Conservation (phyloP, 2,888 invertebrate species). For the Eucera pruinosa region DNA sequence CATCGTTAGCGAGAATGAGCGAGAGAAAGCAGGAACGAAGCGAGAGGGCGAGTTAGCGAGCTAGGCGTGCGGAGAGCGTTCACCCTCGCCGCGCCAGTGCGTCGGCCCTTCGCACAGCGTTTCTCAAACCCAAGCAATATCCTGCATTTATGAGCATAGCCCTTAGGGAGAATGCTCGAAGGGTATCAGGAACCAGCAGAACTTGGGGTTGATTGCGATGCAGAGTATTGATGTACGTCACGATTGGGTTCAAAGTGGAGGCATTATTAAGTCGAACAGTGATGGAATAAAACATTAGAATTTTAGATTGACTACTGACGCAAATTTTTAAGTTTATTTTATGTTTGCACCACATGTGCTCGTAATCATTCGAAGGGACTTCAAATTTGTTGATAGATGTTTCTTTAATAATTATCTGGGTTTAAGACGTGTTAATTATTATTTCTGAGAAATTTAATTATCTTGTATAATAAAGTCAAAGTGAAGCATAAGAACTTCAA, state of each 20-base stretch:
- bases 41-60: slow-evolving; percentile 45
- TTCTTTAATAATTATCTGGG: no score
- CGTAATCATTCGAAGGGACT: no score
- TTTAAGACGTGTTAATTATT: no score
- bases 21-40: slow-evolving; percentile 36
- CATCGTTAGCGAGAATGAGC: slow-evolving; percentile 30
- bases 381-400: no score
- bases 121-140: slow-evolving; percentile 75
- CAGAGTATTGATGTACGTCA: not conserved
- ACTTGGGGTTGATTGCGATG: slow-evolving; percentile 9
- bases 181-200: slow-evolving; percentile 28
- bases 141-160: slow-evolving; percentile 49
- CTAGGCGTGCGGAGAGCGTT: slow-evolving; percentile 74
- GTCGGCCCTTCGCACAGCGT: slow-evolving; percentile 80
- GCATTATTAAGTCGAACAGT: not conserved
- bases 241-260: not conserved
- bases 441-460: no score
- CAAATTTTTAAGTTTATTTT: no score
- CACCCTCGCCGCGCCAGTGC: slow-evolving; percentile 78
- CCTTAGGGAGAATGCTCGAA: slow-evolving; percentile 32
- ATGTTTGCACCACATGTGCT: no score
- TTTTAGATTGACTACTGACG: not conserved
- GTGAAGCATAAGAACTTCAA: no score
- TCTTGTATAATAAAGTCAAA: no score
- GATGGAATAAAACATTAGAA: not conserved